Base-by-base conservation (phyloP, 2,888 invertebrate species). In the Harpalus rubripes region DNA sequence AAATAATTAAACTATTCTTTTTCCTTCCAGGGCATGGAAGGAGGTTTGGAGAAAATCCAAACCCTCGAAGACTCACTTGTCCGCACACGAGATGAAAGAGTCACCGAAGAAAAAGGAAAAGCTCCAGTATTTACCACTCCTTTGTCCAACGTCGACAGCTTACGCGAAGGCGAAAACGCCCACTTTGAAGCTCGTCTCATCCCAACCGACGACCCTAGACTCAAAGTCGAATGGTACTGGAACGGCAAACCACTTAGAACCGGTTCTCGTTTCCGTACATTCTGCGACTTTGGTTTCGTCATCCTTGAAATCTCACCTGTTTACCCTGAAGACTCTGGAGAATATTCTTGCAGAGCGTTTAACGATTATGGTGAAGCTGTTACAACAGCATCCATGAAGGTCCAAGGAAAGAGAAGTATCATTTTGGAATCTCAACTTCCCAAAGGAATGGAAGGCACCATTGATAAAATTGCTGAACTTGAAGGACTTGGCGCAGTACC, bases 261-360 rank as follows among this genome's bases (percentile, higher is more conserved):
- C 68, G 98, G 98, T 85, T 97, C 98, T 8, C 94, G 98, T 88
- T 98, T 98, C 93, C 96, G 98, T 87, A 98, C 98, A 41, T 98
- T 98, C 95, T 97, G 98, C 90, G 99, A 99, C 92, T 99, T 99
- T 91, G 99, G 99, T 85, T 98, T 98, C 90, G 98, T 98, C 39
- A 98, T 99, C 87, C 93, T 99, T 87, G 99, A 99, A 93, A 98
- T 99, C 88, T 97, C 98, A 7, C 99, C 99, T 0, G 98, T 98
- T 10, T 98, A 98, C 90, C 98, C 98, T 0, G 98, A 98, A 92
- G 99, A 99, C 90, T 96, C 98, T 32, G 98, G 98, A 16, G 97
- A 97, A 92, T 97, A 96, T 89, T 95, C 96, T 76, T 98, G 98
- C 92, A 94, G 97, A 89, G 98, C 98, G 16, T 94, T 94, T 85